A percentile compares a stretch with the other conserved stretches of the same genome.
These are phyloP conservation scores for Microcebus murinus DNA, from an alignment of 2,113 vertebrate genomes.

Conservation along the genomic window DNA sequence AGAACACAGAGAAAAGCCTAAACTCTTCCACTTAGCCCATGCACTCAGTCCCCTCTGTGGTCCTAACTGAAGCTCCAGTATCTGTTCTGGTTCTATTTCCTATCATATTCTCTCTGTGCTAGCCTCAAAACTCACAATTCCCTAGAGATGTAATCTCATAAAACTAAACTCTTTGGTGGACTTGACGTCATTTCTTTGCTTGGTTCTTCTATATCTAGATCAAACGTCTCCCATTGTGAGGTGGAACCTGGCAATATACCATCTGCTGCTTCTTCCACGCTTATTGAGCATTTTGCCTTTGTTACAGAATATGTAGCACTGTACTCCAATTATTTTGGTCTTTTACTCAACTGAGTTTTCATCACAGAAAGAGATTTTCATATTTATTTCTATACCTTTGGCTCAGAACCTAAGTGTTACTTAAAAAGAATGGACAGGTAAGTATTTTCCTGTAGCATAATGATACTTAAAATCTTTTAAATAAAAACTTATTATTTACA, in stretches of 20 bases:
- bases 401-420: background rate
- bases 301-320: background rate
- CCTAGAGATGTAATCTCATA: background rate
- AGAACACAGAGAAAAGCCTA: background rate
- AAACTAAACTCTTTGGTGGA: background rate
- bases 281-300: background rate
- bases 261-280: background rate
- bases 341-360: background rate
- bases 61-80: background rate
- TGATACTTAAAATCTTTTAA: slow-evolving; percentile 16
- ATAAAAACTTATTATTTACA: slow-evolving; percentile 31
- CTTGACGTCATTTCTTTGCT: background rate
- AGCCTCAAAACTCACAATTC: background rate
- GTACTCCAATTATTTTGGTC: background rate
- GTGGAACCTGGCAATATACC: background rate
- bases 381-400: slow-evolving; percentile 14
- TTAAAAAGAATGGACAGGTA: background rate
- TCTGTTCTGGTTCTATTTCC: background rate
- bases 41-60: background rate
- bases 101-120: background rate
- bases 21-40: background rate
- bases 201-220: background rate
- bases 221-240: background rate
- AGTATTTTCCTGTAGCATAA: background rate
- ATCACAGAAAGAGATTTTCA: background rate